These are phyloP conservation scores for Ailuropoda melanoleuca DNA, from an alignment of 2,113 vertebrate species.

Conservation along the genomic window DNA sequence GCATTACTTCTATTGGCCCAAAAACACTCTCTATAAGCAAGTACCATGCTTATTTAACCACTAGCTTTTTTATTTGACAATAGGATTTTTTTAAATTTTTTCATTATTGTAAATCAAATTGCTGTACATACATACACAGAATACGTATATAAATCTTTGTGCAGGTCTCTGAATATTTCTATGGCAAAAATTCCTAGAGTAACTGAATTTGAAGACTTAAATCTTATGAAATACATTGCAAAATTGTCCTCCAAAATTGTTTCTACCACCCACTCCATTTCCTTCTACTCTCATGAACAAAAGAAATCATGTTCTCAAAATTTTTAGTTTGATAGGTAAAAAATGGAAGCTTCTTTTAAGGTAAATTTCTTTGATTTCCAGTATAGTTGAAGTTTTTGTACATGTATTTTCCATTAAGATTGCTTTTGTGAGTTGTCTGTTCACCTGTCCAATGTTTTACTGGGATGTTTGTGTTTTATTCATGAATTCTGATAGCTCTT, in stretches of 20 bases:
- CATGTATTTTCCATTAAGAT: neutral
- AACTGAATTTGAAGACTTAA: neutral
- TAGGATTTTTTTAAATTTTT: neutral
- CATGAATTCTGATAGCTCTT: neutral
- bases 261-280: neutral
- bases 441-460: neutral
- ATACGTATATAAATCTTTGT: neutral
- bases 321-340: neutral
- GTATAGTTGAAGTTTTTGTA: neutral
- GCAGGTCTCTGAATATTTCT: neutral
- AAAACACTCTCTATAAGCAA: neutral
- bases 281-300: neutral
- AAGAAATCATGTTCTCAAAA: neutral
- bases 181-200: neutral
- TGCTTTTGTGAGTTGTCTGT: neutral
- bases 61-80: neutral
- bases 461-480: neutral
- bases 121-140: neutral
- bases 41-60: neutral
- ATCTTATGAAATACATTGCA: neutral
- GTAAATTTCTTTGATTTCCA: neutral
- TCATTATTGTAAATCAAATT: neutral
- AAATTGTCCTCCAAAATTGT: neutral
- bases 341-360: neutral
- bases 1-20: neutral